These are phyloP conservation scores for Ecliptopera silaceata DNA, from an alignment of 2,888 invertebrate genomes.

Conservation along the genomic window DNA sequence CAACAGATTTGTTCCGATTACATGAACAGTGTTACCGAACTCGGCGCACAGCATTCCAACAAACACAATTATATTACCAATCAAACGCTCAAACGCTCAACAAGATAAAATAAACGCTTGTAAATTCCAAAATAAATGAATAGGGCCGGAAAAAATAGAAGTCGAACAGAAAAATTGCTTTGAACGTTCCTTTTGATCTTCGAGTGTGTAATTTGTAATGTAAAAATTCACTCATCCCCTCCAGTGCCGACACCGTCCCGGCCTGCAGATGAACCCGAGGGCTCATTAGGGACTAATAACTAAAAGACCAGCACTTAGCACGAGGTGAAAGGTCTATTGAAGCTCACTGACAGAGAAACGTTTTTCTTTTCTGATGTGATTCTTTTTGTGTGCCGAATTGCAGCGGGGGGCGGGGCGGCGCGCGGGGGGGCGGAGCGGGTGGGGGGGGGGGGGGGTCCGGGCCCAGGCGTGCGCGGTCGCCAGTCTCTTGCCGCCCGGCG, in stretches of 20 bases:
- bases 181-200: conserved; percentile 66
- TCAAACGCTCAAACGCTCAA: not conserved
- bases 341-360: conserved; percentile 72
- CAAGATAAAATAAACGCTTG: conserved; percentile 3
- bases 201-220: conserved; percentile 54
- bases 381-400: conserved; percentile 75
- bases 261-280: conserved; percentile 59
- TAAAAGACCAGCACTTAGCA: conserved; percentile 64
- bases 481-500: conserved; percentile 64
- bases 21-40: not conserved
- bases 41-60: not conserved
- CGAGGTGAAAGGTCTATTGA: conserved; percentile 65
- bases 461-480: conserved; percentile 78
- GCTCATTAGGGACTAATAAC: conserved; percentile 71
- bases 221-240: conserved; percentile 38
- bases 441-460: conserved; percentile 64
- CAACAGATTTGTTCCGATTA: not conserved
- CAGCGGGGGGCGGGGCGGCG: conserved; percentile 48
- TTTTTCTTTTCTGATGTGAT: conserved; percentile 68
- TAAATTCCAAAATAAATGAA: conserved; percentile 21
- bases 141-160: conserved; percentile 17
- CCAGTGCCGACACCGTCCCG: conserved; percentile 39
- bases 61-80: not conserved
- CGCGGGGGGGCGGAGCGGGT: conserved; percentile 65
- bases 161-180: conserved; percentile 59